A percentile compares a stretch with the other conserved stretches of the same genome.
phyloP scores from a whole-genome alignment of 1,140 invertebrate species.

The Hestina assimilis region DNA sequence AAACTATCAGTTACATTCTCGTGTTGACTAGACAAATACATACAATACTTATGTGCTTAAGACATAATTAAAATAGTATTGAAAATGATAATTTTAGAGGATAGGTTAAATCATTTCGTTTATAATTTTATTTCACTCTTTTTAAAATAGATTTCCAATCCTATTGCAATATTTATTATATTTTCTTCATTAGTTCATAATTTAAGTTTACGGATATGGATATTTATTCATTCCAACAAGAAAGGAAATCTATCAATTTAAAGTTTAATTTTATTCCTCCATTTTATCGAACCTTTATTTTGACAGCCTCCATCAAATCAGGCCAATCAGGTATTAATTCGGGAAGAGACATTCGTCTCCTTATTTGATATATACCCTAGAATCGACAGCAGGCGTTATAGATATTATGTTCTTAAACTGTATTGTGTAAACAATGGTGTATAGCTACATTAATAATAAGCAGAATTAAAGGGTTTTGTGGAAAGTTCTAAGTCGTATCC shows the following conservation, averaged over 20 bases:
- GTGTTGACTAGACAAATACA: too few relatives aligned
- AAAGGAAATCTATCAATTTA: slow-evolving; percentile 39
- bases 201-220: too few relatives aligned
- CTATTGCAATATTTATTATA: slow-evolving; percentile 37
- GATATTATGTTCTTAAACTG: slow-evolving; percentile 22
- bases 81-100: slow-evolving; percentile 43
- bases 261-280: slow-evolving; percentile 55
- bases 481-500: slow-evolving; percentile 14
- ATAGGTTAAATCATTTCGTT: slow-evolving; percentile 62
- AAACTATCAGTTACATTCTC: too few relatives aligned
- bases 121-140: slow-evolving; percentile 45
- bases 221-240: slow-evolving; percentile 62
- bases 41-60: neutral
- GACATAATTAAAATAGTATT: slow-evolving; percentile 8
- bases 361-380: slow-evolving; percentile 83
- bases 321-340: slow-evolving; percentile 83
- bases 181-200: too few relatives aligned
- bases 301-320: slow-evolving; percentile 79
- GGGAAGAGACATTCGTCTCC: slow-evolving; percentile 81
- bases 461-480: slow-evolving; percentile 20
- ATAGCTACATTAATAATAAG: slow-evolving; percentile 48
- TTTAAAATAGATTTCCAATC: slow-evolving; percentile 55
- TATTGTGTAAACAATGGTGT: slow-evolving; percentile 19
- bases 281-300: slow-evolving; percentile 81
- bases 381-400: slow-evolving; percentile 60